Conservation (phyloP, 1,140 invertebrate genomes). For the Pseudobourletiella spinata region DNA sequence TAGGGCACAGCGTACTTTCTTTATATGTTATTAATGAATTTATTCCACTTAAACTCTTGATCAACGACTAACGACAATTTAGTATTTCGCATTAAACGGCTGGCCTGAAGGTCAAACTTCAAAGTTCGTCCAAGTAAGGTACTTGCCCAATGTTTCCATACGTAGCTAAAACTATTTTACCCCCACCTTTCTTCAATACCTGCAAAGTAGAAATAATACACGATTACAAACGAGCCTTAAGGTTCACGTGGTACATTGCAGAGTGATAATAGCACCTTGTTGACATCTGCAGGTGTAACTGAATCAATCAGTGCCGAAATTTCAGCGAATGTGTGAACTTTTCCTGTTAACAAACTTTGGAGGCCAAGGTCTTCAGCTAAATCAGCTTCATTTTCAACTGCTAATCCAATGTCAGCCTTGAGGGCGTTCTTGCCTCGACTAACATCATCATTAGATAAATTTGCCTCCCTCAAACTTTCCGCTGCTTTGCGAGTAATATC, state of each 20-base stretch:
- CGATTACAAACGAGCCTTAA: conserved; percentile 15
- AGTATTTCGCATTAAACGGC: too few relatives aligned
- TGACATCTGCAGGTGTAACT: conserved; percentile 57
- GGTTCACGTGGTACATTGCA: too few relatives aligned
- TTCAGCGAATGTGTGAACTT: conserved; percentile 47
- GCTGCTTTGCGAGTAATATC: conserved; percentile 25
- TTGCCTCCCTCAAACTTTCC: conserved; percentile 15
- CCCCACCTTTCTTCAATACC: conserved; percentile 55
- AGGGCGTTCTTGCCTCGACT: conserved; percentile 60
- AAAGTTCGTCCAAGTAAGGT: conserved; percentile 65
- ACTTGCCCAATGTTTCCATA: conserved; percentile 65
- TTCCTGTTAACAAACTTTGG: conserved; percentile 55
- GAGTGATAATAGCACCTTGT: too few relatives aligned
- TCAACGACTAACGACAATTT: too few relatives aligned
- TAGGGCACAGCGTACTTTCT: too few relatives aligned
- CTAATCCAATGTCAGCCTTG: conserved; percentile 55
- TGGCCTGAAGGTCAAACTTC: too few relatives aligned
- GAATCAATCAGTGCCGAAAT: conserved; percentile 55
- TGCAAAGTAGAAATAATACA: conserved; percentile 44
- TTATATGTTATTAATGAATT: too few relatives aligned
- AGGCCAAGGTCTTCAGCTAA: conserved; percentile 54
- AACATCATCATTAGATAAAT: conserved; percentile 53
- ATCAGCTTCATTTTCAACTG: conserved; percentile 50
- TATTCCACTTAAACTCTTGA: too few relatives aligned
- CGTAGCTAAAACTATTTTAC: conserved; percentile 65